phyloP scores from a whole-genome alignment of 2,797 vertebrate species.

The Chiloscyllium punctatum region DNA sequence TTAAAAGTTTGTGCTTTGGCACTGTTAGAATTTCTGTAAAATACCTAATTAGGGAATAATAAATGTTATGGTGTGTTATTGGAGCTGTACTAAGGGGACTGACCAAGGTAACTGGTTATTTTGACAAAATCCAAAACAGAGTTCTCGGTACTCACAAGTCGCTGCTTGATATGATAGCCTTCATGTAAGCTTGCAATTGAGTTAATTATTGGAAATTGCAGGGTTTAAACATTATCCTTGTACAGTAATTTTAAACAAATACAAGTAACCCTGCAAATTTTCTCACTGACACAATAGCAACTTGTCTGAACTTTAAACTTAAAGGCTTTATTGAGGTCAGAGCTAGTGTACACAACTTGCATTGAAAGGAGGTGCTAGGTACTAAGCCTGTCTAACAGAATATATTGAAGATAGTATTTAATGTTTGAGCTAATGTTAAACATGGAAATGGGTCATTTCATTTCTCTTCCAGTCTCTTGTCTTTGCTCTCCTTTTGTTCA shows the following conservation, averaged over 20 bases:
- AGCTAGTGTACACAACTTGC: not conserved
- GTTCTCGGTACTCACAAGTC: not conserved
- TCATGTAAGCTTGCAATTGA: not conserved
- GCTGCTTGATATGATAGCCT: not conserved
- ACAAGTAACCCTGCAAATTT: not conserved
- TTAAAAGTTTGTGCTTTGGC: not conserved
- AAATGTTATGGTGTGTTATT: not conserved
- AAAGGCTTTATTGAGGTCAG: not conserved
- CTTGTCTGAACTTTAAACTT: not conserved
- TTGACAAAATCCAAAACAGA: not conserved
- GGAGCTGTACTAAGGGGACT: not conserved
- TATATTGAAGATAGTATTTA: not conserved
- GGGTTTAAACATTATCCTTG: not conserved
- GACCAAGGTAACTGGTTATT: not conserved
- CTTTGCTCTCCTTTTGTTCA: not conserved
- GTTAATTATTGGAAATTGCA: conserved; percentile 8
- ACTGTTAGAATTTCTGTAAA: not conserved
- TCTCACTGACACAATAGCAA: not conserved
- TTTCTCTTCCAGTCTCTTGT: not conserved
- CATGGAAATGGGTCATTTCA: not conserved
- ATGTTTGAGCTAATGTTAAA: not conserved
- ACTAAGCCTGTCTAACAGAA: too few species aligned
- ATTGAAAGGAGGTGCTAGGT: not conserved
- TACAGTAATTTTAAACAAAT: not conserved
- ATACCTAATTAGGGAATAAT: not conserved